Percentiles rank a stretch among this genome's conserved stretches.
phyloP scores from a whole-genome alignment of 2,113 vertebrate genomes.

The human region GRCh38 chr5:125404001-125404500 shows the following conservation, averaged over 20 bases:
- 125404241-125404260: not conserved
- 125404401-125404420: not conserved
- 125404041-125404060: not conserved
- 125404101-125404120: not conserved
- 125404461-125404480: not conserved
- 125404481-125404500: not conserved
- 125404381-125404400: conserved; percentile 14
- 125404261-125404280: not conserved
- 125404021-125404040: conserved; percentile 22
- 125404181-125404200: not conserved
- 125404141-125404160: not conserved
- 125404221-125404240: not conserved
- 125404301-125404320: not conserved
- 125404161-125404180: not conserved
- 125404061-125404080: conserved; percentile 14
- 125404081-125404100: conserved; percentile 47
- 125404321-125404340: not conserved
- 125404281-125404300: not conserved
- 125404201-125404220: not conserved
- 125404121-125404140: not conserved
- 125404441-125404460: not conserved
- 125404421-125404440: not conserved
- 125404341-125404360: conserved; percentile 45
- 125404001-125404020: conserved; percentile 27
- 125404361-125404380: not conserved